Conservation (phyloP, 2,888 invertebrate species). For the Augochlorella aurata region DNA sequence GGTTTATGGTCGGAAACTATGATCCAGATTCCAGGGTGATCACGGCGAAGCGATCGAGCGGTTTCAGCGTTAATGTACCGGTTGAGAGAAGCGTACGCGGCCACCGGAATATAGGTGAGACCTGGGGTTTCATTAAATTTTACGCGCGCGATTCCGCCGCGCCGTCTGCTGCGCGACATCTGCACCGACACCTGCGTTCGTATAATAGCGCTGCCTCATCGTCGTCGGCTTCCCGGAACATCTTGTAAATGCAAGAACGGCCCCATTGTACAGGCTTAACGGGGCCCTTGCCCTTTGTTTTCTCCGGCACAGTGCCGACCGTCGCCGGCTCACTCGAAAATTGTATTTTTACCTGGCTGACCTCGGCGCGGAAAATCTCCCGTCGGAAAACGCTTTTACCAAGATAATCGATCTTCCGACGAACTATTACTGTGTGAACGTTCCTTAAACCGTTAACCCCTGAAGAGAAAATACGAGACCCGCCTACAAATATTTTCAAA, state of each 20-base stretch:
- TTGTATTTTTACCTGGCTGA: slow-evolving; percentile 22
- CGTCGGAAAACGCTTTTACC: too few species aligned
- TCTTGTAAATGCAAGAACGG: slow-evolving; percentile 57
- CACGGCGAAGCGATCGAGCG: neutral
- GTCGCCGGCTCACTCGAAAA: slow-evolving; percentile 10
- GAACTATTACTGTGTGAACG: too few species aligned
- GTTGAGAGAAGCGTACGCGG: slow-evolving; percentile 23
- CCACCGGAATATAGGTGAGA: slow-evolving; percentile 26
- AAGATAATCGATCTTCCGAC: neutral
- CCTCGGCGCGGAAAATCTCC: neutral
- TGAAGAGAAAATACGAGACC: too few species aligned
- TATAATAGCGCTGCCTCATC: slow-evolving; percentile 61
- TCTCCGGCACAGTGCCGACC: slow-evolving; percentile 6
- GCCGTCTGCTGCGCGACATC: slow-evolving; percentile 68
- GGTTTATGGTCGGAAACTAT: too few species aligned
- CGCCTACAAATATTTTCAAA: too few species aligned
- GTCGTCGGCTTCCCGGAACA: slow-evolving; percentile 60
- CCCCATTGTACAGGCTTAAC: slow-evolving; percentile 16
- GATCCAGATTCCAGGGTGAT: neutral
- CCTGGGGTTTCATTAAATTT: slow-evolving; percentile 56
- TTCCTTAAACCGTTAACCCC: too few species aligned
- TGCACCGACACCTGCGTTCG: slow-evolving; percentile 73
- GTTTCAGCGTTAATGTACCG: neutral
- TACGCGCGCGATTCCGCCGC: slow-evolving; percentile 47
- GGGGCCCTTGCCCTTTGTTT: slow-evolving; percentile 39